These are phyloP conservation scores for Neodiprion virginianus DNA, from an alignment of 1,140 invertebrate genomes.

Conservation along the genomic window DNA sequence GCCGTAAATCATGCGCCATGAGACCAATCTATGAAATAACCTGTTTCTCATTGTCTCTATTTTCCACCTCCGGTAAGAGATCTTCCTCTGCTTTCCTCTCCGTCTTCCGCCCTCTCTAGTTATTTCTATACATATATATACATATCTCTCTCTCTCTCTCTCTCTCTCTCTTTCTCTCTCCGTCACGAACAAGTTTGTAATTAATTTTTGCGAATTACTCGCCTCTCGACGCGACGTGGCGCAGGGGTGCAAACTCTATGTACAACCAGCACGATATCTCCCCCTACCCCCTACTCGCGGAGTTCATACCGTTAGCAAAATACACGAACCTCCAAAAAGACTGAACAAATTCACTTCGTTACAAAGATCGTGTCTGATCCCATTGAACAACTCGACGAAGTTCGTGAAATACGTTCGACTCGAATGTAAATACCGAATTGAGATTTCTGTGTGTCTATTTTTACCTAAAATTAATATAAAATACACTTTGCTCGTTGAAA, in stretches of 20 bases:
- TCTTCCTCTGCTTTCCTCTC: slow-evolving; percentile 38
- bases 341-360: slow-evolving; percentile 25
- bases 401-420: neutral
- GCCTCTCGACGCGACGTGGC: slow-evolving; percentile 46
- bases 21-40: slow-evolving; percentile 3
- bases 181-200: slow-evolving; percentile 50
- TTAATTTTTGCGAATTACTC: slow-evolving; percentile 60
- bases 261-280: slow-evolving; percentile 32
- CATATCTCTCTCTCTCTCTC: neutral
- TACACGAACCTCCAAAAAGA: slow-evolving; percentile 24
- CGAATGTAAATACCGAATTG: too few species aligned
- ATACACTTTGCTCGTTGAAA: too few species aligned
- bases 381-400: slow-evolving; percentile 13
- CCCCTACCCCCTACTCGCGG: slow-evolving; percentile 45
- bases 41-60: neutral
- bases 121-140: slow-evolving; percentile 25
- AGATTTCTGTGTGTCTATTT: too few species aligned
- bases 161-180: slow-evolving; percentile 9
- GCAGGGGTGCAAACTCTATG: slow-evolving; percentile 22
- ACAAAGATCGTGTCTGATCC: slow-evolving; percentile 22
- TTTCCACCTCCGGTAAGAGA: neutral
- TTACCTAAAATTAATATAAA: too few species aligned
- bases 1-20: neutral
- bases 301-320: slow-evolving; percentile 24
- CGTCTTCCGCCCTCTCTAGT: slow-evolving; percentile 30